A percentile compares a stretch with the other conserved stretches of the same genome.
Conservation (phyloP, 2,888 invertebrate species). For the Dryocosmus kuriphilus region DNA sequence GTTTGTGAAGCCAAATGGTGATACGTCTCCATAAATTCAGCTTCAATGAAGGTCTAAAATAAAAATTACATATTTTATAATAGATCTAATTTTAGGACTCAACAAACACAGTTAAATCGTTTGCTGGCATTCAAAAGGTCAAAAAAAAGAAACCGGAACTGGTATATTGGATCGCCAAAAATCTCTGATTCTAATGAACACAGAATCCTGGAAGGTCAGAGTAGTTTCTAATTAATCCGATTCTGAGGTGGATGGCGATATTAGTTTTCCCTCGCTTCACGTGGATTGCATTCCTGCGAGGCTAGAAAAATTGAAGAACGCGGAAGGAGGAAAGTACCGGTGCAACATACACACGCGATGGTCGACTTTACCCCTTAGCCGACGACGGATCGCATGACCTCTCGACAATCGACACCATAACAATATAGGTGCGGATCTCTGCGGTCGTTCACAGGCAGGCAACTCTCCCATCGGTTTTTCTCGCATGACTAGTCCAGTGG, state of each 20-base stretch:
- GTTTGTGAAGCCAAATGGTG: not conserved
- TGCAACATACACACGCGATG: slow-evolving; percentile 55
- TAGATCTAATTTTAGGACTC: not conserved
- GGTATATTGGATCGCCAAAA: not conserved
- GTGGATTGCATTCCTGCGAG: not conserved
- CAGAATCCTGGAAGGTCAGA: not conserved
- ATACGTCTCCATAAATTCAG: not conserved
- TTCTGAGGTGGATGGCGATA: not conserved
- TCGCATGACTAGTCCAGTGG: slow-evolving; percentile 17
- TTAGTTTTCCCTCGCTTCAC: not conserved
- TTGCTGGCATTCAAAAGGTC: no score
- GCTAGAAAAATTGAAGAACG: slow-evolving; percentile 41
- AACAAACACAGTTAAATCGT: no score
- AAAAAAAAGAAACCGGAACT: no score
- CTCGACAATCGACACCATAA: slow-evolving; percentile 12
- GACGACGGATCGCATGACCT: slow-evolving; percentile 49
- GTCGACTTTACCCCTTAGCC: slow-evolving; percentile 55
- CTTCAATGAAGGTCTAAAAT: not conserved
- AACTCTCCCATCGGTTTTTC: slow-evolving; percentile 13
- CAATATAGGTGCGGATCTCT: slow-evolving; percentile 21
- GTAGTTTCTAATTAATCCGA: not conserved
- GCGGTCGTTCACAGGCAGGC: slow-evolving; percentile 53
- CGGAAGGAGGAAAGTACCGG: slow-evolving; percentile 48
- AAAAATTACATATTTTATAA: not conserved
- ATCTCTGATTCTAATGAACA: not conserved